A percentile compares a stretch with the other conserved stretches of the same genome.
phyloP scores from a whole-genome alignment of 2,888 invertebrate genomes.

The Troides oblongomaculatus region DNA sequence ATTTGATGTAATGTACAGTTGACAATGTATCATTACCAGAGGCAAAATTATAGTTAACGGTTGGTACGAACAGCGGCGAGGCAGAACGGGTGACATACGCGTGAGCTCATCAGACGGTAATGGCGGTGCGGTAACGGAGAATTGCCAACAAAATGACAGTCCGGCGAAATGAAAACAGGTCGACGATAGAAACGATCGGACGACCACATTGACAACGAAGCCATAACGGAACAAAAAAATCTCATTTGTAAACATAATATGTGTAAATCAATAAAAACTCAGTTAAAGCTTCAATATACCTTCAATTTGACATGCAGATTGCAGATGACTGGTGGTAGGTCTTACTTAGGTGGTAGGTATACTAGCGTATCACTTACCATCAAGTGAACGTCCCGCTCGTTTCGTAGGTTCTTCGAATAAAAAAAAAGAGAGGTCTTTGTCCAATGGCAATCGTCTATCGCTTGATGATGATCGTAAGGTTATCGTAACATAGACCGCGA shows the following conservation, averaged over 20 bases:
- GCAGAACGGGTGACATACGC: constrained; percentile 57
- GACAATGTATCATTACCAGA: constrained; percentile 17
- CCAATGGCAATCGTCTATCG: too few relatives aligned
- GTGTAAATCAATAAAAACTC: neutral
- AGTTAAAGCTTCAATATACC: neutral
- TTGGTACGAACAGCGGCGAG: constrained; percentile 42
- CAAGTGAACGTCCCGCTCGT: too few relatives aligned
- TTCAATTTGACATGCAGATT: neutral
- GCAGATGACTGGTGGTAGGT: neutral
- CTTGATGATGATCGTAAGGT: too few relatives aligned
- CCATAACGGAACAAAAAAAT: constrained; percentile 10
- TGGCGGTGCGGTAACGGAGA: constrained; percentile 46
- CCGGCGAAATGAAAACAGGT: constrained; percentile 35
- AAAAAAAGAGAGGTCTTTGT: neutral
- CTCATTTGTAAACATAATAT: neutral
- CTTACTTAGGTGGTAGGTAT: too few relatives aligned
- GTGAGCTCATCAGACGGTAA: constrained; percentile 42
- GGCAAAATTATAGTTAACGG: constrained; percentile 50
- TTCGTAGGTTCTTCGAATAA: too few relatives aligned
- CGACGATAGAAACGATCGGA: constrained; percentile 30
- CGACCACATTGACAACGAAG: constrained; percentile 7
- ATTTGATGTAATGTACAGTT: neutral
- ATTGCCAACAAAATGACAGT: constrained; percentile 43
- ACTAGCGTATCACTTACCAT: too few relatives aligned
- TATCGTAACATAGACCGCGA: too few relatives aligned